A percentile compares a stretch with the other conserved stretches of the same genome.
Conservation (phyloP, 1,140 invertebrate genomes). For the Diabrotica undecimpunctata region DNA sequence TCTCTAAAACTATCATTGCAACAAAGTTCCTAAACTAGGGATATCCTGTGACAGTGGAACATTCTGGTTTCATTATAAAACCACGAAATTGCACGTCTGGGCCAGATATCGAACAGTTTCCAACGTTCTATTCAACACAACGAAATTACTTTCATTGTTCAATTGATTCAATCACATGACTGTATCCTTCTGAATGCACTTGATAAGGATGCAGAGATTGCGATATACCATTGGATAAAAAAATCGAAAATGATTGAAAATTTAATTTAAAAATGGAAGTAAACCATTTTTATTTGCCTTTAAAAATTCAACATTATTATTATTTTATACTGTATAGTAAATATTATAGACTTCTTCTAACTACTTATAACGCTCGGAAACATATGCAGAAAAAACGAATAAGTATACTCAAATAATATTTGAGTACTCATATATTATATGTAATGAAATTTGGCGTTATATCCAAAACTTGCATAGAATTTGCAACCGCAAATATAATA, state of each 20-base stretch:
- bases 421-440: too few relatives aligned
- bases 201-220: conserved; percentile 4
- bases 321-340: too few relatives aligned
- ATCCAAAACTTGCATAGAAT: too few relatives aligned
- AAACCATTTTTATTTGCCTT: too few relatives aligned
- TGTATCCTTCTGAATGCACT: neutral
- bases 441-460: too few relatives aligned
- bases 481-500: too few relatives aligned
- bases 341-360: too few relatives aligned
- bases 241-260: conserved; percentile 6
- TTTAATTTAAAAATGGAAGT: conserved; percentile 4
- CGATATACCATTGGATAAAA: conserved; percentile 18
- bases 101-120: conserved; percentile 27
- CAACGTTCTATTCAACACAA: conserved; percentile 22
- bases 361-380: too few relatives aligned
- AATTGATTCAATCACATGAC: conserved; percentile 3
- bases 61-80: conserved; percentile 15
- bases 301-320: too few relatives aligned
- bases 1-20: conserved; percentile 12
- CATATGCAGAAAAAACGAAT: too few relatives aligned
- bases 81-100: conserved; percentile 28
- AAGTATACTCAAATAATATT: too few relatives aligned
- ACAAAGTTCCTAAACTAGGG: conserved; percentile 18
- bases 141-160: conserved; percentile 27
- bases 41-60: conserved; percentile 21